Base-by-base conservation (phyloP, 2,888 invertebrate genomes). In the Stegana nigrithorax region DNA sequence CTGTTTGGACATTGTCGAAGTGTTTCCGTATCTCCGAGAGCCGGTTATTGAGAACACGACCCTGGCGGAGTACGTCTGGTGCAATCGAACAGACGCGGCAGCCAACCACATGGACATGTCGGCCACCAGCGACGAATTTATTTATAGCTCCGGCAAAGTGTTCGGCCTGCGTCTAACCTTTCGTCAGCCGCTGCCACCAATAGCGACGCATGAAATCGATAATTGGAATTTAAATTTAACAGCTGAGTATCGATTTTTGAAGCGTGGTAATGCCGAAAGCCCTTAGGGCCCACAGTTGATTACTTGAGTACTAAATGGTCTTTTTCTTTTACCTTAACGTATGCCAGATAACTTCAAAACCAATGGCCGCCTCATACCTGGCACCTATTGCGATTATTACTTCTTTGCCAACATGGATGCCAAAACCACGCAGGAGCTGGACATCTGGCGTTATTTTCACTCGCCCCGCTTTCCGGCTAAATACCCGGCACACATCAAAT, bases 401-500 rank as follows among this genome's bases (percentile, higher is more conserved):
- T 95, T 95, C 86, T 89, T 91, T 82, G 92, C 93, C 90, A 92
- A 81, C 72, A 69, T 80, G 19, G 67, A 69, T 10, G 64, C 27
- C 5, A 68, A 14, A n/a, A 71, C 68, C 1, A 47, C 65, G 3
- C 65, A 63, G 29, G 36, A 58, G 25, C 63, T 91, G 73, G 89
- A 89, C 77, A 88, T 89, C 17, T 91, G 92, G 84, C 94, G 95
- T 61, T 90, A 91, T 63, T 91, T 95, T 81, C 95, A 93, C 87
- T 97, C 97, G 59, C 97, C 97, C 0, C 91, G 94, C 63, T 98
- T 97, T 88, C 98, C 98, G 68, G 97, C 97, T 76, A 93, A 93
- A 78, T 98, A 98, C 86, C 97, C 97, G 19, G 93, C 93, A 84
- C 94, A 96, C 85, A 91, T 95, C 79, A 90, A 92, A 81, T 97